Evolutionary conservation across 2,888 invertebrate genomes (phyloP).

Genomic region (Magallana nippona): DNA sequence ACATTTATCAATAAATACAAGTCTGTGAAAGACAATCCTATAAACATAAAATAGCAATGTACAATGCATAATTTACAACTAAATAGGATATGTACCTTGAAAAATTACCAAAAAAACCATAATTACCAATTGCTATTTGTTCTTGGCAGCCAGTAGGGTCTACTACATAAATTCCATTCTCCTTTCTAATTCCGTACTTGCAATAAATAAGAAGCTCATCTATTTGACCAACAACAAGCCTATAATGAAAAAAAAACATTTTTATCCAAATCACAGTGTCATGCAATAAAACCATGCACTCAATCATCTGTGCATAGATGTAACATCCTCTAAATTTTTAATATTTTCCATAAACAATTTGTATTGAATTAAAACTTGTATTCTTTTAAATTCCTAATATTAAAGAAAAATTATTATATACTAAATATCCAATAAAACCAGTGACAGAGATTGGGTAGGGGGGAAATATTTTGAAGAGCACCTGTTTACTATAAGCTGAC

Average conservation of each 20-base stretch:
- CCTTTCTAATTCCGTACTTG: slow-evolving; percentile 63
- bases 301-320: neutral
- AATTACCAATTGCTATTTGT: slow-evolving; percentile 62
- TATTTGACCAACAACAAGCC: slow-evolving; percentile 73
- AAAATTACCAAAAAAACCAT: neutral
- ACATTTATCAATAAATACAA: neutral
- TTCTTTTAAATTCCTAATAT: no score
- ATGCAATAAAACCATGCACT: neutral
- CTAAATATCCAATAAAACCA: no score
- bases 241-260: slow-evolving; percentile 46
- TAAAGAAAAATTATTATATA: no score
- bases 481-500: slow-evolving; percentile 71
- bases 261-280: neutral
- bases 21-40: no score
- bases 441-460: no score
- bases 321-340: no score
- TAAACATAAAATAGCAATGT: no score
- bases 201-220: slow-evolving; percentile 73
- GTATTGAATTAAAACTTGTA: no score
- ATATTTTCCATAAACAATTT: no score
- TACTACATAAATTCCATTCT: slow-evolving; percentile 58
- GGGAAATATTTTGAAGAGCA: slow-evolving; percentile 35
- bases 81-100: no score
- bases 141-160: slow-evolving; percentile 69
- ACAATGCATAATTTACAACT: no score